Conservation (phyloP, 2,888 invertebrate species). For the Xiphydria camelus region DNA sequence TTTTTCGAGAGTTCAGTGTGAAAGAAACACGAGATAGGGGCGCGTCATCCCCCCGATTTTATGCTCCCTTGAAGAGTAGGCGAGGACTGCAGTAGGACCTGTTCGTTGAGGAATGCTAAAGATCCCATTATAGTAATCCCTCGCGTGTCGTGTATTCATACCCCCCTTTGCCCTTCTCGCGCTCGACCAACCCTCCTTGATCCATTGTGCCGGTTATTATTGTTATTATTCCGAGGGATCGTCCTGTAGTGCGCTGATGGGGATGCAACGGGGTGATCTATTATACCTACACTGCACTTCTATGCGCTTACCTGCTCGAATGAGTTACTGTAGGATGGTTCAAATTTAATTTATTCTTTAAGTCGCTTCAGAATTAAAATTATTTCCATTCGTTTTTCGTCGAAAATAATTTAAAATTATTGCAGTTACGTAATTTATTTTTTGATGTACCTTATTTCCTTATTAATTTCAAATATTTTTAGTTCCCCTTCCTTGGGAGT, state of each 20-base stretch:
- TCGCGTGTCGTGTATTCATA: constrained; percentile 30
- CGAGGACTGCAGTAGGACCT: constrained; percentile 43
- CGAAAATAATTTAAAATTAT: too few species aligned
- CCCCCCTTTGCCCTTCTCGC: too few species aligned
- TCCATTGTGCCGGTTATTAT: constrained; percentile 9
- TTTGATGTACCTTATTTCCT: too few species aligned
- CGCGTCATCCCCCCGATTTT: neutral
- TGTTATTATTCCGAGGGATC: constrained; percentile 12
- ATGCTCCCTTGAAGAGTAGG: neutral
- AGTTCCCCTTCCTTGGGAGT: too few species aligned
- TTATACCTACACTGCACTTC: too few species aligned
- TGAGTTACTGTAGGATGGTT: too few species aligned
- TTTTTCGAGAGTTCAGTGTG: neutral
- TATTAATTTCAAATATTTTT: too few species aligned
- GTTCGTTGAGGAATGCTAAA: constrained; percentile 43
- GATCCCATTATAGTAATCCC: constrained; percentile 42
- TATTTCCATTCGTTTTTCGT: neutral
- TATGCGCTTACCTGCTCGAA: too few species aligned
- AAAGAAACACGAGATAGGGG: neutral
- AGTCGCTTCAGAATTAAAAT: too few species aligned
- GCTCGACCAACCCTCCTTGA: constrained; percentile 9
- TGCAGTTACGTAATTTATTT: too few species aligned
- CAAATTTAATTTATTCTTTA: too few species aligned
- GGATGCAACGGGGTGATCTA: neutral
- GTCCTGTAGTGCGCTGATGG: constrained; percentile 3